Evolutionary conservation across 2,888 invertebrate species (phyloP), one percentile per base, ranked within the genome.

Genomic region (Drosophila mimetica): DNA sequence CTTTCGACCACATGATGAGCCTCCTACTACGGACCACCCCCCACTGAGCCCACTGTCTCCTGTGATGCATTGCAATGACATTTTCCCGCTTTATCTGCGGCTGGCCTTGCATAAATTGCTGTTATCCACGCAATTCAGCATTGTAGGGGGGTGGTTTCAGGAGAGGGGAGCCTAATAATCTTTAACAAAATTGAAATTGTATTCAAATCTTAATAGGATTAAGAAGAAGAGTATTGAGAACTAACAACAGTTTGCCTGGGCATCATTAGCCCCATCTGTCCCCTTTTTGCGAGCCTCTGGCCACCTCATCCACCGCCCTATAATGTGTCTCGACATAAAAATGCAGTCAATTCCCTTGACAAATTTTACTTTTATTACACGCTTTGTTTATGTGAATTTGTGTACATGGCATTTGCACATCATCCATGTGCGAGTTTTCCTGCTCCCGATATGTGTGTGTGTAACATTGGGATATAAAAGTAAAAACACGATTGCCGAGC

Each of bases 271-370:
- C 34, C 30, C 37, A 16, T 8, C 4, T 9, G 16, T 1, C 16
- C 16, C 9, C 18, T 9, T 42, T 32, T 39, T 13, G 16, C 2
- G n/a, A 16, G 34, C 44, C 42, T 22, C 36, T 65, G 42, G 28
- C 20, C n/a, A 41, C 22, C 6, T 5, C 36, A 9, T 4, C 36
- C 18, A 9, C 46, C 36, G 18, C 16, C 0, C 25, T 16, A 18
- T 41, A 46, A 36, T 53, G n/a, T 53, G 61, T 51, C 41, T 37
- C 14, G 36, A 66, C 66, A 75, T 71, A 58, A 71, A 71, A 81
- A 72, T 78, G 82, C 86, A 78, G 64, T 81, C 82, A 70, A 81
- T 82, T 81, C 81, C 71, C 82, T 52, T 78, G 85, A 81, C 71
- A 80, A 76, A 85, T 80, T 78, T 71, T 57, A 51, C 79, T 72